These are phyloP conservation scores for Cydia splendana DNA, from an alignment of 1,140 invertebrate genomes.

Conservation along the genomic window DNA sequence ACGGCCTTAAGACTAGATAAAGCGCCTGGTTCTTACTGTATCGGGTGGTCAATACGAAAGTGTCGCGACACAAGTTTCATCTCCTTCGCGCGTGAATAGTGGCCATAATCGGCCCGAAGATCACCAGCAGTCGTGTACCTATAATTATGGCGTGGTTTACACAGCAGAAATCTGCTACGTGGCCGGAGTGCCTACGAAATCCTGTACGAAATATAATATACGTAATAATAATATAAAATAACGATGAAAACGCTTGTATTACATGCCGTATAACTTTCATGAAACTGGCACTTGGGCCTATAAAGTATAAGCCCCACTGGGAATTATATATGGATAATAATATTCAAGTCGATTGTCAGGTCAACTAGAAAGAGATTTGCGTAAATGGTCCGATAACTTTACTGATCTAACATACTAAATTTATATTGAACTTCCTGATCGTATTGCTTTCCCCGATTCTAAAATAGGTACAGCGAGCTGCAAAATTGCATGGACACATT, in stretches of 20 bases:
- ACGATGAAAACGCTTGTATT: not conserved
- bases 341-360: conserved; percentile 6
- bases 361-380: not conserved
- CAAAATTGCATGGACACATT: too few relatives aligned
- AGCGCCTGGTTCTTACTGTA: not conserved
- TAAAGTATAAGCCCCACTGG: not conserved
- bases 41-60: not conserved
- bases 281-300: not conserved
- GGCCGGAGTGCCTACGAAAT: not conserved
- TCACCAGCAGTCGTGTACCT: not conserved
- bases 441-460: not conserved
- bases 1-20: too few relatives aligned
- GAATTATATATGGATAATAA: not conserved
- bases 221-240: not conserved
- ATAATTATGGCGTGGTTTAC: not conserved
- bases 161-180: conserved; percentile 4
- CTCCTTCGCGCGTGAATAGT: not conserved
- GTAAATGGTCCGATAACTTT: not conserved
- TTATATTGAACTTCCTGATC: not conserved
- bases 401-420: not conserved
- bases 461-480: too few relatives aligned
- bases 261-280: conserved; percentile 3
- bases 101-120: not conserved
- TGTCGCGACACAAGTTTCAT: not conserved
- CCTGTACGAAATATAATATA: not conserved